Conservation (phyloP, 2,888 invertebrate species). For the Caenorhabditis imperialis region DNA sequence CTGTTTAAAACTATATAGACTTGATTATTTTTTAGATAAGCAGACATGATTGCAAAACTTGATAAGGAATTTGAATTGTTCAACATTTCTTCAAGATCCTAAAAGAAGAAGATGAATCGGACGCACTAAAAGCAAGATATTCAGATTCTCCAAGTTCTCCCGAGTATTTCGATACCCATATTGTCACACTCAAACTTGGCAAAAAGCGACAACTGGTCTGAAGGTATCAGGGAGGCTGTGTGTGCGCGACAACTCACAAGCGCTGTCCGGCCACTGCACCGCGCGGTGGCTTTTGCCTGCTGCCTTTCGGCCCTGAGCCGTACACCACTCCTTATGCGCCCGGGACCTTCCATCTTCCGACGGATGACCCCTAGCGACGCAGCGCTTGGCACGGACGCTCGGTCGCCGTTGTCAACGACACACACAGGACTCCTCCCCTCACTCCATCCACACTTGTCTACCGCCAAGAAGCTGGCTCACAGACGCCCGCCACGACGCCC, state of each 20-base stretch:
- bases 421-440: conserved; percentile 64
- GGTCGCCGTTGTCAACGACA: conserved; percentile 64
- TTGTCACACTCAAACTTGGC: too few relatives aligned
- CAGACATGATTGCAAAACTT: too few relatives aligned
- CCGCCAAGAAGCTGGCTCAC: conserved; percentile 70
- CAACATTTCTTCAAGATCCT: too few relatives aligned
- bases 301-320: conserved; percentile 75
- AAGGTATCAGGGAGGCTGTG: conserved; percentile 62
- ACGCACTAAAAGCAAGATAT: too few relatives aligned
- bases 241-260: too few relatives aligned
- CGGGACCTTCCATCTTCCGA: conserved; percentile 60
- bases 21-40: too few relatives aligned
- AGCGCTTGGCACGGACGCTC: conserved; percentile 70
- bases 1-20: too few relatives aligned
- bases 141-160: too few relatives aligned
- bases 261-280: too few relatives aligned
- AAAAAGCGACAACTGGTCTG: conserved; percentile 62
- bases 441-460: conserved; percentile 66
- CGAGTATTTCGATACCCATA: too few relatives aligned
- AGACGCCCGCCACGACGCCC: conserved; percentile 67
- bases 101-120: too few relatives aligned
- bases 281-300: conserved; percentile 74
- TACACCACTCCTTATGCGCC: conserved; percentile 71
- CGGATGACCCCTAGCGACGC: conserved; percentile 65
- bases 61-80: too few relatives aligned